phyloP scores from a whole-genome alignment of 2,113 vertebrate species.

The Plestiodon gilberti region DNA sequence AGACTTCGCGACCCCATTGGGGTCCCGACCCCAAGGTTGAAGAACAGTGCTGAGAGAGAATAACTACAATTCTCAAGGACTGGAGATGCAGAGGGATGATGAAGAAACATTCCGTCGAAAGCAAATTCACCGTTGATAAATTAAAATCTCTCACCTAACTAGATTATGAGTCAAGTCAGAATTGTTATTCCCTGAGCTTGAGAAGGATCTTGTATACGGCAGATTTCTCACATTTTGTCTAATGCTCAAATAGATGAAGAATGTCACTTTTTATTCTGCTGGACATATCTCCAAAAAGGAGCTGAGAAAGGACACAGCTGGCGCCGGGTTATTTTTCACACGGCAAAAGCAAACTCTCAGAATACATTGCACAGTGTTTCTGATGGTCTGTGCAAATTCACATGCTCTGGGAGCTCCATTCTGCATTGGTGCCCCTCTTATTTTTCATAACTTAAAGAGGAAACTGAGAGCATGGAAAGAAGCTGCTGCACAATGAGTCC shows the following conservation, averaged over 20 bases:
- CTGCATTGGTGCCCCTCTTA: background rate
- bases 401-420: background rate
- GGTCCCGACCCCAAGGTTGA: no score
- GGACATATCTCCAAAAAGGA: constrained; percentile 1
- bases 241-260: constrained; percentile 22
- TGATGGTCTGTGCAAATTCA: background rate
- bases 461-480: background rate
- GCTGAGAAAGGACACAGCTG: background rate
- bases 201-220: background rate
- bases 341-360: background rate
- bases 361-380: background rate
- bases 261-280: constrained; percentile 23
- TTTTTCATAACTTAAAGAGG: background rate
- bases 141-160: background rate
- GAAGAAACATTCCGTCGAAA: background rate
- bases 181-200: background rate
- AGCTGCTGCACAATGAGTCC: background rate
- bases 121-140: background rate
- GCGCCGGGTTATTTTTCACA: background rate
- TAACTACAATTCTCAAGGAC: background rate
- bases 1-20: no score
- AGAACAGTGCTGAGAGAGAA: no score
- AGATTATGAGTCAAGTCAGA: background rate
- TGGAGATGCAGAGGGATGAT: background rate
- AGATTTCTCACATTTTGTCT: background rate